Conservation (phyloP, 2,888 invertebrate species). For the Nomada fabriciana region DNA sequence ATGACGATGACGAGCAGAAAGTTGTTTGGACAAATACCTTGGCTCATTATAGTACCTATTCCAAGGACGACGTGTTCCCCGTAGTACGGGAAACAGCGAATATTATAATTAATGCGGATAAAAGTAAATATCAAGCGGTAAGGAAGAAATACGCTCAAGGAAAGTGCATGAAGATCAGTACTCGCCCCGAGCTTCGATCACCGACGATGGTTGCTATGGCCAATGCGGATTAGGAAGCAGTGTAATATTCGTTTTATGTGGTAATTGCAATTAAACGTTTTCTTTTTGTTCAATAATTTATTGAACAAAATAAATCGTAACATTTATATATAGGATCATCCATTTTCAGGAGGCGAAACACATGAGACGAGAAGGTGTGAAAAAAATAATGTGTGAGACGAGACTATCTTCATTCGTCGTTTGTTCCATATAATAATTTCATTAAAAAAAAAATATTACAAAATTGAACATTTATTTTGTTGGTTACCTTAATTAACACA, state of each 20-base stretch:
- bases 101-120: constrained; percentile 89
- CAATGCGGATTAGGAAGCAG: constrained; percentile 8
- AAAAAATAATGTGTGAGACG: constrained; percentile 17
- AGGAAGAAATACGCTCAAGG: constrained; percentile 88
- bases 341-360: constrained; percentile 6
- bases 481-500: neutral
- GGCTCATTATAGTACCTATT: constrained; percentile 91
- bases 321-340: constrained; percentile 18
- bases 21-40: constrained; percentile 91
- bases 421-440: neutral
- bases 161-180: constrained; percentile 88
- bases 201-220: constrained; percentile 65
- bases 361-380: neutral
- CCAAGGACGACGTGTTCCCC: constrained; percentile 88
- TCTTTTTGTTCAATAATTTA: constrained; percentile 28
- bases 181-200: constrained; percentile 87
- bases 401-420: constrained; percentile 49
- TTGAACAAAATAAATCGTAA: constrained; percentile 34
- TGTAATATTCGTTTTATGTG: constrained; percentile 38
- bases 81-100: constrained; percentile 89
- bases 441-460: constrained; percentile 8
- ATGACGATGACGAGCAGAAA: constrained; percentile 83
- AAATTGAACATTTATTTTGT: constrained; percentile 2
- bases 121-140: constrained; percentile 89
- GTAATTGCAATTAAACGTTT: constrained; percentile 43